phyloP scores from a whole-genome alignment of 2,113 vertebrate genomes.

The Plecturocebus donacophilus region DNA sequence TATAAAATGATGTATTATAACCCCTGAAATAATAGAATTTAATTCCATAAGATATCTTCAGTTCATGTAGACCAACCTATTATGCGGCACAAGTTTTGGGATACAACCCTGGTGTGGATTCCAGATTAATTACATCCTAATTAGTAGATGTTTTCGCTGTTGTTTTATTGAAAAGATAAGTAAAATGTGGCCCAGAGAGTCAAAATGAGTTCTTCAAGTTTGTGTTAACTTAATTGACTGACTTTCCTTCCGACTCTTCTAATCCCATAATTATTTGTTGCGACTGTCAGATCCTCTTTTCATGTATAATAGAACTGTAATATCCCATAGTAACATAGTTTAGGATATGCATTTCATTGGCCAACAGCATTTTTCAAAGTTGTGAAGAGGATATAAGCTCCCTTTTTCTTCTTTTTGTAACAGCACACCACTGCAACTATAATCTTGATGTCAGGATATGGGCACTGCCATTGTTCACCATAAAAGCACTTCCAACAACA shows the following conservation, averaged over 20 bases:
- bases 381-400: rapidly evolving
- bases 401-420: neutral
- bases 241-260: neutral
- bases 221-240: neutral
- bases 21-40: neutral
- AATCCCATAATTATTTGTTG: neutral
- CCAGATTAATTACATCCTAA: rapidly evolving
- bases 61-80: neutral
- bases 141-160: too few species aligned
- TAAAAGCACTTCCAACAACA: too few species aligned
- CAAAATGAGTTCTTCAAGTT: neutral
- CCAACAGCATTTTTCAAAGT: neutral
- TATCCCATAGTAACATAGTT: rapidly evolving
- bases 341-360: rapidly evolving
- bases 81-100: rapidly evolving
- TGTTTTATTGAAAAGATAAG: neutral
- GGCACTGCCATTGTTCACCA: rapidly evolving
- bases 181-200: neutral
- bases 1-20: neutral
- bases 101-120: too few species aligned
- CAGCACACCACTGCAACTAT: rapidly evolving
- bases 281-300: neutral
- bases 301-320: neutral
- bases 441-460: rapidly evolving
- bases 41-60: neutral